phyloP scores from a whole-genome alignment of 2,797 vertebrate genomes.

The Linurgus olivaceus region DNA sequence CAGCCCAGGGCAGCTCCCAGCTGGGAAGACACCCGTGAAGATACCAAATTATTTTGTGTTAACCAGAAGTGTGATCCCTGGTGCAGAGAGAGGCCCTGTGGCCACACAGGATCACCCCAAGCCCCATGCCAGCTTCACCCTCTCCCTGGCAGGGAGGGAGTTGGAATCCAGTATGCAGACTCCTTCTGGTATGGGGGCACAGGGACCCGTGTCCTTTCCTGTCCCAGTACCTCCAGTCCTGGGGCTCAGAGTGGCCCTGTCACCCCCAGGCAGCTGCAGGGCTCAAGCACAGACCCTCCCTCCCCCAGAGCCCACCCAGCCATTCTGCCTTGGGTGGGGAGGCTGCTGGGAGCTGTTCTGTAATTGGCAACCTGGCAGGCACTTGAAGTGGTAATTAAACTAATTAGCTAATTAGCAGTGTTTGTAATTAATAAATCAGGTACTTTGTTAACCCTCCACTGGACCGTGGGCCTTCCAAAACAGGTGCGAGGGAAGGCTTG shows the following conservation, averaged over 20 bases:
- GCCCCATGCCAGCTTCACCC: not conserved
- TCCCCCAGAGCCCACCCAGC: not conserved
- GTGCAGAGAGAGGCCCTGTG: not conserved
- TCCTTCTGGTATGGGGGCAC: not conserved
- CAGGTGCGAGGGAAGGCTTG: not conserved
- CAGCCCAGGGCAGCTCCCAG: not conserved
- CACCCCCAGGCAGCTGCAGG: not conserved
- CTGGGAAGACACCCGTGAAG: not conserved
- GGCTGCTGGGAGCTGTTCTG: not conserved
- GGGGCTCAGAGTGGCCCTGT: not conserved
- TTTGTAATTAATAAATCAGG: not conserved
- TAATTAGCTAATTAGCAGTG: not conserved
- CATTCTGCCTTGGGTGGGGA: fast-evolving
- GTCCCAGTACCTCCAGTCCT: too few relatives aligned
- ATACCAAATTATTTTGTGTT: not conserved
- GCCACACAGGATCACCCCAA: too few relatives aligned
- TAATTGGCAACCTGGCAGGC: not conserved
- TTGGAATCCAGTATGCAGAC: not conserved
- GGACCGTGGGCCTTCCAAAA: fast-evolving
- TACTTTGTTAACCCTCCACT: not conserved
- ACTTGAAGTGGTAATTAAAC: not conserved
- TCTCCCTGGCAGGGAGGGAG: fast-evolving
- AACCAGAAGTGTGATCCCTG: not conserved
- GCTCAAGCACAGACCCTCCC: fast-evolving
- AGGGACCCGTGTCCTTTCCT: fast-evolving